Percentiles rank a stretch among this genome's conserved stretches.
Evolutionary conservation across 2,888 invertebrate genomes (phyloP).

Genomic region (Arctia plantaginis): DNA sequence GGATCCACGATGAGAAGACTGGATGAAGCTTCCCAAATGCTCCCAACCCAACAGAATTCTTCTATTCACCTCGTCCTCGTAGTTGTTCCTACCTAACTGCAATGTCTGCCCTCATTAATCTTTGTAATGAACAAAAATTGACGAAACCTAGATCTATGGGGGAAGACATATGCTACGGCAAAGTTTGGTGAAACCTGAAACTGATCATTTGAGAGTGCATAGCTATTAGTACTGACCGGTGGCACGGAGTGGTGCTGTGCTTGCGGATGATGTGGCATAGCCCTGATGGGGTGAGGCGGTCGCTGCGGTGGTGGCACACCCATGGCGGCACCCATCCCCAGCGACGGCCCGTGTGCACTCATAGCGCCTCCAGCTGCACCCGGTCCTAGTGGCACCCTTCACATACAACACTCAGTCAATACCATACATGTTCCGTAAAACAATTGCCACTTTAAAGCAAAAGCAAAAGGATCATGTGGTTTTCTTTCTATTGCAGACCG

Average conservation of each 20-base stretch:
- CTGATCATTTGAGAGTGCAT: background rate
- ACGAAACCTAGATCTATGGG: no score
- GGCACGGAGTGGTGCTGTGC: conserved; percentile 75
- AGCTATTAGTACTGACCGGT: conserved; percentile 59
- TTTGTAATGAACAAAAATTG: no score
- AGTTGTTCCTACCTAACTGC: no score
- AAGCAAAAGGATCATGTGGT: conserved; percentile 23
- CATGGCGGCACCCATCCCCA: conserved; percentile 68
- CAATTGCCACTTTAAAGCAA: conserved; percentile 29
- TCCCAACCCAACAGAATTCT: no score
- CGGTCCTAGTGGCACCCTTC: conserved; percentile 78
- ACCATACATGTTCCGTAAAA: conserved; percentile 32
- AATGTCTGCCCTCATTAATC: no score
- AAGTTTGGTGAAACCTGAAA: background rate
- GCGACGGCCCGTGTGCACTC: conserved; percentile 69
- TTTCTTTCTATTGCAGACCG: conserved; percentile 39
- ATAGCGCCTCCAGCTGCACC: conserved; percentile 70
- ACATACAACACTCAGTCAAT: conserved; percentile 45
- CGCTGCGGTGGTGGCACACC: conserved; percentile 70
- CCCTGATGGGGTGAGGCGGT: conserved; percentile 75
- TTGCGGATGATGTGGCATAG: conserved; percentile 77
- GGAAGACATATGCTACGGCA: no score
- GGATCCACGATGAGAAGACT: no score
- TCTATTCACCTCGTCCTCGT: no score
- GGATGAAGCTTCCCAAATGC: no score